Conservation (phyloP, 2,888 invertebrate species). For the Cataglyphis cursor region DNA sequence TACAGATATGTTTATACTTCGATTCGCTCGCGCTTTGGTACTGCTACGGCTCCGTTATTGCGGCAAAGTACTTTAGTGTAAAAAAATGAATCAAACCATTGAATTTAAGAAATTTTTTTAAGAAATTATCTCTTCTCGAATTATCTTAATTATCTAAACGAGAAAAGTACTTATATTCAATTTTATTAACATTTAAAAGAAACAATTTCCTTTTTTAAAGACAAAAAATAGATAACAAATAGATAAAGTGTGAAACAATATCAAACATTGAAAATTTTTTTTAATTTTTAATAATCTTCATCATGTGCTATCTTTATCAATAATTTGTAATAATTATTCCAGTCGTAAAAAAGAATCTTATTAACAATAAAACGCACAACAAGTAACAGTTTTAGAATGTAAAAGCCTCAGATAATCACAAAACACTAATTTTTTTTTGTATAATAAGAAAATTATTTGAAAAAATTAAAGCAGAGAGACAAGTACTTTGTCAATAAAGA, state of each 20-base stretch:
- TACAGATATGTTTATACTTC: constrained; percentile 81
- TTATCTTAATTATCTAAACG: background rate
- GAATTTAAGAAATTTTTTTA: background rate
- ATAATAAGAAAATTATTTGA: background rate
- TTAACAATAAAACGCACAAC: constrained; percentile 1
- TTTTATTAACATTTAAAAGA: background rate
- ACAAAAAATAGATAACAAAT: background rate
- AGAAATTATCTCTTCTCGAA: too few species aligned
- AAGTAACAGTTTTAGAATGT: background rate
- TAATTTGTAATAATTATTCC: background rate
- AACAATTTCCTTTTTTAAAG: background rate
- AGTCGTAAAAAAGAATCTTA: background rate
- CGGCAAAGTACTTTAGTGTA: constrained; percentile 59
- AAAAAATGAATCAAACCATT: background rate
- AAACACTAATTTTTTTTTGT: background rate
- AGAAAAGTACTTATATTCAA: background rate
- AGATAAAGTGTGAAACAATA: background rate
- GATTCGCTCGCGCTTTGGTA: constrained; percentile 58
- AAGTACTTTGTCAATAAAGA: constrained; percentile 63
- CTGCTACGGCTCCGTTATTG: constrained; percentile 60
- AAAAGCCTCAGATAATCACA: background rate
- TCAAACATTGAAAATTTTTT: background rate
- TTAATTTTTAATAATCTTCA: background rate
- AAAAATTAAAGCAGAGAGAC: constrained; percentile 10
- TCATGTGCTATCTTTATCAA: background rate